Evolutionary conservation across 1,140 invertebrate species (phyloP), one percentile per base, ranked within the genome.

Genomic region (Mactra quadrangularis): DNA sequence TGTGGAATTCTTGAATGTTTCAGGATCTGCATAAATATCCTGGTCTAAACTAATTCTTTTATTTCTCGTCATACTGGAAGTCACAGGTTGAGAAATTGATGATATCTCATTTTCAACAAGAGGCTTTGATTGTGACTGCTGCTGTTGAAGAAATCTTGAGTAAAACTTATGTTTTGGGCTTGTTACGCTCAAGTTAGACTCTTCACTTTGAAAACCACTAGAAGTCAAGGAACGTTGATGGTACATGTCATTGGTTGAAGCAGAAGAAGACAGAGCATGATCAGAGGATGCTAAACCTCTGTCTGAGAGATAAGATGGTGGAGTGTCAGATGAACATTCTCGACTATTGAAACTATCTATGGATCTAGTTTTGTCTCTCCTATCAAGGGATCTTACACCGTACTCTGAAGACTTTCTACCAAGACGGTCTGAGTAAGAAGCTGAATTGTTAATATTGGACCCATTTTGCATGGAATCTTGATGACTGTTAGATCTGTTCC

Each of bases 171-270:
- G 64, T 1, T 45, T n/a, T 38, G 76, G 76, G 55, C 76, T 78
- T 22, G 76, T 38, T 17, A 29, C 31, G 25, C 72, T 62, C 55
- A 62, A 45, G 45, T 53, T 66, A 2, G 76, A 78, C 31, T 78
- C 76, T 55, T 78, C 76, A 68, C 76, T 78, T 33, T 78, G 76
- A 45, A 78, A 78, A 38, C 76, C 76, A 68, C 76, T 78, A 35
- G 76, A 78, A 45, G 59, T 55, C 45, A 68, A 25, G 53, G 76
- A 78, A 47, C 76, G 52, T 25, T 55, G 76, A 50, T 19, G 45
- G 22, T 45, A 68, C 17, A 31, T n/a, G 25, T 53, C 47, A 41
- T 52, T 78, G n/a, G 62, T 68, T 7, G 55, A 52, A 47, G 64
- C n/a, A 17, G 76, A 78, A 0, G 62, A 68, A 11, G 62, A 66